Conservation (phyloP, 2,888 invertebrate genomes). For the Teinopalpus imperialis region DNA sequence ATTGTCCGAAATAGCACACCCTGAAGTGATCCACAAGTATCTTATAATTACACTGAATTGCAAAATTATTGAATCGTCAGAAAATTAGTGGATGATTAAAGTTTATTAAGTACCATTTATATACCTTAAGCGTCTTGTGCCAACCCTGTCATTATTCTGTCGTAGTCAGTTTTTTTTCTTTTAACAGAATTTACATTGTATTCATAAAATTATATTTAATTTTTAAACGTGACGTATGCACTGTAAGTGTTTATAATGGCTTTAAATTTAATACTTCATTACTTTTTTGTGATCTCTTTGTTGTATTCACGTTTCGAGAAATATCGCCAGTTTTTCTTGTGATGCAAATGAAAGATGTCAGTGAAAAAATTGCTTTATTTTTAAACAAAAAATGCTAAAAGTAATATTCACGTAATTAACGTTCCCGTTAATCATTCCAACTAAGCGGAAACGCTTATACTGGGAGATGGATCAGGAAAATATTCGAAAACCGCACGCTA, state of each 20-base stretch:
- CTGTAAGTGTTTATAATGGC: not conserved
- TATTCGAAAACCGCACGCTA: too few relatives aligned
- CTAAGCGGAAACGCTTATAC: too few relatives aligned
- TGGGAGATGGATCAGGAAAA: too few relatives aligned
- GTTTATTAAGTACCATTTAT: not conserved
- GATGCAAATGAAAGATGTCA: too few relatives aligned
- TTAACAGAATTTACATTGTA: not conserved
- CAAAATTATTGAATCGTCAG: not conserved
- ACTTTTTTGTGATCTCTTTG: not conserved
- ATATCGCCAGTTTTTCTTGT: not conserved
- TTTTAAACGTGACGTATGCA: not conserved
- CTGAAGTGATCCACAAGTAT: not conserved
- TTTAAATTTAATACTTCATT: not conserved
- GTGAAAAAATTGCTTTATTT: too few relatives aligned
- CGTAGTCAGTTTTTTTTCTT: not conserved
- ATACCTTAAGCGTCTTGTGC: not conserved
- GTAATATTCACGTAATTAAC: too few relatives aligned
- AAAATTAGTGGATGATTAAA: conserved; percentile 6
- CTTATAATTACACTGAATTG: conserved; percentile 3
- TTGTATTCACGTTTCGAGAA: not conserved
- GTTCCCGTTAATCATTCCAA: too few relatives aligned
- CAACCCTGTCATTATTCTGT: not conserved
- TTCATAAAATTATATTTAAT: conserved; percentile 2
- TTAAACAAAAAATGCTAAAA: too few relatives aligned
- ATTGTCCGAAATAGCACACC: not conserved